Evolutionary conservation across 1,140 invertebrate genomes (phyloP).

Genomic region (Pteromalus puparum): DNA sequence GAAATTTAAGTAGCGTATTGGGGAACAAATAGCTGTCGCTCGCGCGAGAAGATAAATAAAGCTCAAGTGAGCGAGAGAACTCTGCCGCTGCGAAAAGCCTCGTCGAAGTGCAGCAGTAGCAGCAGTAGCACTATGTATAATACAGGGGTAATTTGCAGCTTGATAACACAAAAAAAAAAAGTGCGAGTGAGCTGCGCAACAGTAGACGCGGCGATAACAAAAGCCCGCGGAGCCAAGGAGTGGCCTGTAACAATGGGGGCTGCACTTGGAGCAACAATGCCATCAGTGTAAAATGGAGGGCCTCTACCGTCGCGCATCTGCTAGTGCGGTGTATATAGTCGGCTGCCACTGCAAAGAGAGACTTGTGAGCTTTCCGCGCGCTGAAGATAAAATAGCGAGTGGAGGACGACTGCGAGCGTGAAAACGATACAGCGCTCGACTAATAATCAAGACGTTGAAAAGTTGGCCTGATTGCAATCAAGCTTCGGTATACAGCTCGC

Average conservation of each 20-base stretch:
- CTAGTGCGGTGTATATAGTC: constrained; percentile 51
- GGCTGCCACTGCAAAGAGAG: no score
- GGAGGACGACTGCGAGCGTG: background rate
- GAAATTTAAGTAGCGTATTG: no score
- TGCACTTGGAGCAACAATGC: constrained; percentile 74
- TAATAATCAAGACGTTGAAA: no score
- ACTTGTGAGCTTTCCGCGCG: constrained; percentile 38
- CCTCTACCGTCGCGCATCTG: constrained; percentile 62
- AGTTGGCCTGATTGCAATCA: no score
- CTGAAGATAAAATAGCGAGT: constrained; percentile 33
- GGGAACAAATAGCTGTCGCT: no score
- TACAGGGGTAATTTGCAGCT: background rate
- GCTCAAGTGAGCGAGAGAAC: background rate
- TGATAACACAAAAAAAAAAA: background rate
- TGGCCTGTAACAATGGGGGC: constrained; percentile 66
- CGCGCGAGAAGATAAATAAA: background rate
- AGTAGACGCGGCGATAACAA: constrained; percentile 61
- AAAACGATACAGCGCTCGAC: no score
- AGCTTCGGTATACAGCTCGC: no score
- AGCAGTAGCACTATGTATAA: no score
- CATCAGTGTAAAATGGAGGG: constrained; percentile 71
- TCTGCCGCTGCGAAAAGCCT: background rate
- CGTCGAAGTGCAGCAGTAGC: background rate
- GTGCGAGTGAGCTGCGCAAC: background rate
- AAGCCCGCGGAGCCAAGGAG: constrained; percentile 59